Base-by-base conservation (phyloP, 2,113 vertebrate species). In the Rhodinocichla rosea region DNA sequence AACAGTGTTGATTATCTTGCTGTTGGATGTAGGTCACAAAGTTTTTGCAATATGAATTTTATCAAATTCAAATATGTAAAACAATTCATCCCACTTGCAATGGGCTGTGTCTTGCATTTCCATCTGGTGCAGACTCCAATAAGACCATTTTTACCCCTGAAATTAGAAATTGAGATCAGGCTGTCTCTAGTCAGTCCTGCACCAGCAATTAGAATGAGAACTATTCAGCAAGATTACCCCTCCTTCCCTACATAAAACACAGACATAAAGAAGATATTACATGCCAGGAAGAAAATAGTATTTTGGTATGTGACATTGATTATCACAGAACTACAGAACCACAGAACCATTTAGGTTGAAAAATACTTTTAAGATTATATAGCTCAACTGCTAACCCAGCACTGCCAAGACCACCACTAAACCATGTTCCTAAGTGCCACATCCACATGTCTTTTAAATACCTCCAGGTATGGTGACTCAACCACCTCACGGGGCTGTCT, bases 101-200 rank as follows among this genome's bases (percentile, higher is more conserved):
- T 8, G n/a, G 67, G 44, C 32, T 8, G 9, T 17, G 88, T 89
- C 64, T 33, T 90, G 33, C 21, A 74, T 86, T 97, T 90, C 76
- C 47, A 81, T 63, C 71, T 86, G 47, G 35, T 74, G 16, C 42
- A 83, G 59, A 57, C 52, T 86, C 92, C 86, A 90, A 4, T 73
- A 69, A 83, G 7, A 86, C 21, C 0, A 11, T 73, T 83, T 65
- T 75, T 91, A 7, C 7, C 30, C 8, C 33, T 83, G 59, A 95
- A 93, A 89, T 74, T 50, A 94, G 79, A 95, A 92, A 93, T 14
- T 77, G 60, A 83, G 45, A 92, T 80, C 45, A 88, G 45, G 50
- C 64, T 86, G 68, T 57, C 70, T 42, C 49, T 23, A n/a, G 44
- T 69, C 47, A 95, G n/a, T 60, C 45, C 53, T 7, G 7, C 39